Base-by-base conservation (phyloP, 1,140 invertebrate species). In the Drosophila orena region DNA sequence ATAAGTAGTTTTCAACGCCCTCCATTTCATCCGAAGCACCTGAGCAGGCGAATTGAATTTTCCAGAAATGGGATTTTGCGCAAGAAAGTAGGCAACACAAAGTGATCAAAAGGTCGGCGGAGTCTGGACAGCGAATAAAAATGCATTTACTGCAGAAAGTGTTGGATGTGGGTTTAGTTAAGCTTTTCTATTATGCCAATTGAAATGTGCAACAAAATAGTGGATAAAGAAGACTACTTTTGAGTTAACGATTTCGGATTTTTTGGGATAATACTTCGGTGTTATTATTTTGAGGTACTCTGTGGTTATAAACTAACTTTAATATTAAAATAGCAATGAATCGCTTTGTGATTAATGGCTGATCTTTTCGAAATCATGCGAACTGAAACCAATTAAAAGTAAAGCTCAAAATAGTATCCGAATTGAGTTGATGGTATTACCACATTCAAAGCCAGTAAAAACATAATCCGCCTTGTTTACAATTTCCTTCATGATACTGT, bases 1-100 rank as follows among this genome's bases (percentile, higher is more conserved):
- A 70, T 77, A 74, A 83, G 64, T 75, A 83, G 75, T 78, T 69
- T 81, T 70, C 43, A 20, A 35, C 65, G 62, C 58, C 54, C 56
- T 70, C 44, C 46, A 24, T 38, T 62, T 27, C 59, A 60, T 30
- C 35, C 57, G 20, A 20, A 58, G 64, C 73, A 81, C 79, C 79
- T 83, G 79, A 40, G 69, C 49, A 54, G 17, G 54, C 42, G 54
- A 62, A 62, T 62, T 62, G 59, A 62, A 62, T 62, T 62, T 62
- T 37, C 37, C 54, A 34, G 24, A 30, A 8, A 12, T 56, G 3
- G n/a, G 14, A 14, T 15, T 17, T 61, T 37, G 14, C 55, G 54
- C 77, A 38, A 58, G 46, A 46, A 65, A 61, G 52, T 72, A 61
- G 59, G 52, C 72, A 76, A 81, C 40, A 56, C 24, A 57, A 81